Evolutionary conservation across 2,113 vertebrate genomes (phyloP).

Genomic region (Anser cygnoides): DNA sequence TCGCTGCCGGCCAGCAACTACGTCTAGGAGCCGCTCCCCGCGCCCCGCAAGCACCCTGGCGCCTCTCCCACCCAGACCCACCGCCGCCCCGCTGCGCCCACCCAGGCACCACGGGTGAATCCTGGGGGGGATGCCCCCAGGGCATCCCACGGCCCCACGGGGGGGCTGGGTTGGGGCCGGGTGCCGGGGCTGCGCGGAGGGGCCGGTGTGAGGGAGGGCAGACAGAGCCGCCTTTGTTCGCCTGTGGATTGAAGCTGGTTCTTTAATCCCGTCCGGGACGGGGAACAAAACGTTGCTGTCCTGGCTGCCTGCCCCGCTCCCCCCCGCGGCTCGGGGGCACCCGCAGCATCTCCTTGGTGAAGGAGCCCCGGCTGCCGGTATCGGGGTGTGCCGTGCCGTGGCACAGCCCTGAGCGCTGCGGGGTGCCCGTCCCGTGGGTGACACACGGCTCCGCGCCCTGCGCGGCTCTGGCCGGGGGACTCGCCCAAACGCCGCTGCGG

Average conservation of each 20-base stretch:
- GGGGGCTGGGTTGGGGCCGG: background rate
- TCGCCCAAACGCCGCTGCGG: background rate
- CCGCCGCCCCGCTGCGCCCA: no score
- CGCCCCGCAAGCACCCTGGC: no score
- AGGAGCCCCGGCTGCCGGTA: background rate
- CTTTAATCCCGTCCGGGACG: background rate
- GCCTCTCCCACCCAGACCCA: no score
- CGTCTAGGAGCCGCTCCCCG: conserved; percentile 71
- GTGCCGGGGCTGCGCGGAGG: background rate
- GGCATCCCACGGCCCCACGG: background rate
- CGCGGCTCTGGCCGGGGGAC: background rate
- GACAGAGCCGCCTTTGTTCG: conserved; percentile 58
- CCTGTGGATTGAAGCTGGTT: background rate
- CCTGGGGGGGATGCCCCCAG: fast-evolving
- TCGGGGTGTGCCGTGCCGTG: background rate
- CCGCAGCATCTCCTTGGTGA: background rate
- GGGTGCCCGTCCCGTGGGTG: background rate
- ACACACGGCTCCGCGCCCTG: background rate
- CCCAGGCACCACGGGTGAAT: no score
- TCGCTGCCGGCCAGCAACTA: conserved; percentile 82
- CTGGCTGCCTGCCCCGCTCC: background rate
- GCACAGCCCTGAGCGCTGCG: background rate
- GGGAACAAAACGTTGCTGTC: background rate
- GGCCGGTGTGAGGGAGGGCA: background rate
- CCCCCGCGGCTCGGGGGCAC: background rate